Evolutionary conservation across 2,113 vertebrate species (phyloP).

Genomic region (Amphilophus citrinellus): DNA sequence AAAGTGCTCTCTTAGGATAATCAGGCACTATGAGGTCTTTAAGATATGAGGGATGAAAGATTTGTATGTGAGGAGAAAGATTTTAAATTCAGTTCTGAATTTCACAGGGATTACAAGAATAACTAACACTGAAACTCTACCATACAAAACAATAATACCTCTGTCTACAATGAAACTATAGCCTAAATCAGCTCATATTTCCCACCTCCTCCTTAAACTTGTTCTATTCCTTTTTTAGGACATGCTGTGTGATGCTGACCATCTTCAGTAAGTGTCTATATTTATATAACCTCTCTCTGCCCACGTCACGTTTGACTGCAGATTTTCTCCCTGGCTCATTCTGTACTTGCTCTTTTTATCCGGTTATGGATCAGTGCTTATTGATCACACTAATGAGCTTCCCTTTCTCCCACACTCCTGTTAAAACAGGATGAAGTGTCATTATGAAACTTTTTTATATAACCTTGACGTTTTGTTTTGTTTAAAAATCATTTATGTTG

Average conservation of each 20-base stretch:
- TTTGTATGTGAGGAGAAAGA: background rate
- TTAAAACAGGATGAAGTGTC: background rate
- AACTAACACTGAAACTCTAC: background rate
- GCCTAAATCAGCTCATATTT: background rate
- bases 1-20: background rate
- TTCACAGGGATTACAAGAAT: background rate
- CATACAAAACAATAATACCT: background rate
- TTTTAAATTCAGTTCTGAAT: background rate
- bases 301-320: background rate
- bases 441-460: conserved; percentile 43
- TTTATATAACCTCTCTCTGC: background rate
- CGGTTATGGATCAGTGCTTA: conserved; percentile 28
- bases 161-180: background rate
- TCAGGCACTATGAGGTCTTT: background rate
- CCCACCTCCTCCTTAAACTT: background rate
- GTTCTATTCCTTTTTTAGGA: conserved; percentile 63
- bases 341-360: background rate
- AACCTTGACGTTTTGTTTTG: background rate
- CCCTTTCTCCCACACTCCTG: background rate
- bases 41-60: background rate
- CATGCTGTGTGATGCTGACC: conserved; percentile 51
- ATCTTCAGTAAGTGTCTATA: conserved; percentile 74
- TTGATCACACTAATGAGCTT: conserved; percentile 46
- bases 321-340: conserved; percentile 7
- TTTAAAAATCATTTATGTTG: background rate